Percentiles rank a stretch among this genome's conserved stretches.
Conservation (phyloP, 2,888 invertebrate species). For the Coelogynopora nodosa region DNA sequence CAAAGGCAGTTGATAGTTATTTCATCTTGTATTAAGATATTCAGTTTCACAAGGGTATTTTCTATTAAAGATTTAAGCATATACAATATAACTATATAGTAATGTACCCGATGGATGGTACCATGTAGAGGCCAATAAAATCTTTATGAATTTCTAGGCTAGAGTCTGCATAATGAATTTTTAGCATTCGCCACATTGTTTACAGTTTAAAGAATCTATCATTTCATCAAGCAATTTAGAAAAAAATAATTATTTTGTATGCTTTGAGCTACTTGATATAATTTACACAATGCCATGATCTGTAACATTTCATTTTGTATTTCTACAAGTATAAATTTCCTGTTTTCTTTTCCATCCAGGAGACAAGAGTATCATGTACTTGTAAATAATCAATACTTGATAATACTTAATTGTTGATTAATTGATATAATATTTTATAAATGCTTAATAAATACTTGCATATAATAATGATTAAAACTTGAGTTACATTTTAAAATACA, state of each 20-base stretch:
- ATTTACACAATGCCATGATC: not conserved
- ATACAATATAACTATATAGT: too few relatives aligned
- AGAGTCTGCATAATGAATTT: not conserved
- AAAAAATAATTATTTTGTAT: not conserved
- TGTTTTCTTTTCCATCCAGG: not conserved
- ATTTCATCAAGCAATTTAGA: not conserved
- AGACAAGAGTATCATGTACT: too few relatives aligned
- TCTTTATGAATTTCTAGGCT: not conserved
- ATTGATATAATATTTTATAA: too few relatives aligned
- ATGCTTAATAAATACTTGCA: too few relatives aligned
- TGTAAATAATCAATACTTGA: too few relatives aligned
- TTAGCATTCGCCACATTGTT: not conserved
- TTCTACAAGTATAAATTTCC: not conserved
- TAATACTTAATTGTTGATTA: too few relatives aligned
- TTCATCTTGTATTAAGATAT: not conserved
- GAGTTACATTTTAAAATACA: too few relatives aligned
- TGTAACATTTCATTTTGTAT: not conserved
- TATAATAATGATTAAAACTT: too few relatives aligned
- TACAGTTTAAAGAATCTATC: not conserved
- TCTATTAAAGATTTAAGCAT: too few relatives aligned
- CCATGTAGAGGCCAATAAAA: not conserved
- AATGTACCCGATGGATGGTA: not conserved
- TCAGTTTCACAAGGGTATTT: too few relatives aligned
- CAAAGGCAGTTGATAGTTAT: not conserved
- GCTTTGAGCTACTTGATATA: not conserved